phyloP scores from a whole-genome alignment of 1,140 invertebrate genomes.

The Atta texana region DNA sequence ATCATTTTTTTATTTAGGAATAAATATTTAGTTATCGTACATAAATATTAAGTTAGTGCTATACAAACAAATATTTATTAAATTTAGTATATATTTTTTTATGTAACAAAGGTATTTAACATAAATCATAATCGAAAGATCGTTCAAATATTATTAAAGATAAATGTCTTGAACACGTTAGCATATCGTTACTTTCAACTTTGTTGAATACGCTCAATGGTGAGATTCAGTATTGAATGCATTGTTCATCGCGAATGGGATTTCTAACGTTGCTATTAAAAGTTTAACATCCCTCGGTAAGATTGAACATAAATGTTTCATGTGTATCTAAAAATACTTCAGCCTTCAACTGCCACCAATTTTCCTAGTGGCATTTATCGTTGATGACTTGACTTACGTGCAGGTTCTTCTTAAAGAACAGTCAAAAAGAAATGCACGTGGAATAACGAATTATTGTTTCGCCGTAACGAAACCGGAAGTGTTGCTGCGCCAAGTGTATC shows the following conservation, averaged over 20 bases:
- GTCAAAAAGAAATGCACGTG: slow-evolving; percentile 29
- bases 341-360: neutral
- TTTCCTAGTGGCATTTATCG: slow-evolving; percentile 47
- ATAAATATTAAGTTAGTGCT: no score
- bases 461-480: slow-evolving; percentile 30
- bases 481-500: slow-evolving; percentile 11
- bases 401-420: neutral
- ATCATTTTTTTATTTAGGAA: no score
- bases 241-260: slow-evolving; percentile 35
- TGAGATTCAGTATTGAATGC: slow-evolving; percentile 30
- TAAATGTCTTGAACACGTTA: neutral
- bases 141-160: neutral
- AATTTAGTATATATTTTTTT: no score
- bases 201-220: neutral
- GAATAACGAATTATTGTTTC: slow-evolving; percentile 22
- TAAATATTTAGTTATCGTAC: no score
- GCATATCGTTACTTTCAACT: slow-evolving; percentile 21
- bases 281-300: slow-evolving; percentile 60
- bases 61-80: no score
- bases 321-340: neutral
- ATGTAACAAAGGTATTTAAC: neutral
- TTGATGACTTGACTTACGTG: slow-evolving; percentile 1
- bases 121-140: neutral
- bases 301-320: slow-evolving; percentile 55
- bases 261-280: slow-evolving; percentile 67